A percentile compares a stretch with the other conserved stretches of the same genome.
These are phyloP conservation scores for Ophioninae sp. DNA, from an alignment of 2,888 invertebrate genomes.

Conservation along the genomic window DNA sequence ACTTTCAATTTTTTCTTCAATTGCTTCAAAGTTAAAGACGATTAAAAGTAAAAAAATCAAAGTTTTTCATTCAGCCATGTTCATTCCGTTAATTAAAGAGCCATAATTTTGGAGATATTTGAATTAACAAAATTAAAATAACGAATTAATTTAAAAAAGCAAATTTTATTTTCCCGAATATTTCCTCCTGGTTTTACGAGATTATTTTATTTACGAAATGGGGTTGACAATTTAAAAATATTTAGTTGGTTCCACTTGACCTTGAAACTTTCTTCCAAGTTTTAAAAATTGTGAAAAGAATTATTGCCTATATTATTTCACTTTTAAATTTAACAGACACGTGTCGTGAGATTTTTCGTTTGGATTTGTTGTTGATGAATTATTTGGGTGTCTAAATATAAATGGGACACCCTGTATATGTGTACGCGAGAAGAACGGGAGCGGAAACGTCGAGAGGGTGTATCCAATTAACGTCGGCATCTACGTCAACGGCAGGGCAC, in stretches of 20 bases:
- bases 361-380: neutral
- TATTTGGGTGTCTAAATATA: neutral
- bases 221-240: neutral
- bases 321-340: neutral
- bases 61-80: no score
- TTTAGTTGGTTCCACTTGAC: neutral
- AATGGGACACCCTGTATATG: neutral
- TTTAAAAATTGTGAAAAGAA: neutral
- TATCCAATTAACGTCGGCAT: constrained; percentile 61
- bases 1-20: no score
- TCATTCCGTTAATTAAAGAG: no score
- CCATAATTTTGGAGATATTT: no score
- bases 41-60: no score
- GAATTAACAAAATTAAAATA: no score
- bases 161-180: no score
- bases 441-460: constrained; percentile 41
- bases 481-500: constrained; percentile 59
- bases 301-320: neutral
- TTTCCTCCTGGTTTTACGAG: no score
- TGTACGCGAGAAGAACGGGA: neutral
- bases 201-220: no score
- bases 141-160: no score
- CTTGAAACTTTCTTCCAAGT: neutral
- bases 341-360: neutral
- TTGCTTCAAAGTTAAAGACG: no score